A percentile compares a stretch with the other conserved stretches of the same genome.
Conservation (phyloP, 2,113 vertebrate species). For the Centrocercus urophasianus region DNA sequence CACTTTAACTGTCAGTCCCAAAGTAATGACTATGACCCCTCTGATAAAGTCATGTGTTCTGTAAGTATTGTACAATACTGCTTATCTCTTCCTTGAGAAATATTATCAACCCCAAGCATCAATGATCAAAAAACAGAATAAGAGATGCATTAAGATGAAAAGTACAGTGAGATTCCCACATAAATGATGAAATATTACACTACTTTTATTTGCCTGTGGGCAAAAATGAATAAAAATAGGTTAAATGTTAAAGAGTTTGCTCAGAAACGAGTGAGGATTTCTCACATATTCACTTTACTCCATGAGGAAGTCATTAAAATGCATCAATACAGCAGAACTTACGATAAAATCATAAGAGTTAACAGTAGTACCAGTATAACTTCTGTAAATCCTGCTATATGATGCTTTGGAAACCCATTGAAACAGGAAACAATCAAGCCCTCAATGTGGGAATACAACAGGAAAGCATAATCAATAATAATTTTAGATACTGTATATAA, state of each 20-base stretch:
- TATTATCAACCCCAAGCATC: not conserved
- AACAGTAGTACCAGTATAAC: not conserved
- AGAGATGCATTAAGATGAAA: not conserved
- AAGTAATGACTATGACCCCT: not conserved
- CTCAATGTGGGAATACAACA: not conserved
- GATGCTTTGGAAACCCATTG: constrained; percentile 8
- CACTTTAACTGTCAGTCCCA: not conserved
- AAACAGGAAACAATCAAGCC: not conserved
- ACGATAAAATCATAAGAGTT: constrained; percentile 5
- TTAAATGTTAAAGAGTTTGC: not conserved
- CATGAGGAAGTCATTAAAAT: not conserved
- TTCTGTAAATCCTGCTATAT: not conserved
- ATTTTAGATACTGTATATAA: constrained; percentile 19
- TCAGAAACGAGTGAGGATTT: not conserved
- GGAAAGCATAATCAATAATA: constrained; percentile 41
- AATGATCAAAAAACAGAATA: not conserved
- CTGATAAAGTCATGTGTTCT: not conserved
- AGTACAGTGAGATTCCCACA: not conserved
- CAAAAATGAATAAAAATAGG: not conserved
- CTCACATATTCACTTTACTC: not conserved
- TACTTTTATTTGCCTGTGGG: not conserved
- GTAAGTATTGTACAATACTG: not conserved
- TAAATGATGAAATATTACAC: not conserved
- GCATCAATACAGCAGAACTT: not conserved
- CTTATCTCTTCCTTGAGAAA: not conserved